Evolutionary conservation across 2,888 invertebrate species (phyloP).

Genomic region (Tiliacea aurago): DNA sequence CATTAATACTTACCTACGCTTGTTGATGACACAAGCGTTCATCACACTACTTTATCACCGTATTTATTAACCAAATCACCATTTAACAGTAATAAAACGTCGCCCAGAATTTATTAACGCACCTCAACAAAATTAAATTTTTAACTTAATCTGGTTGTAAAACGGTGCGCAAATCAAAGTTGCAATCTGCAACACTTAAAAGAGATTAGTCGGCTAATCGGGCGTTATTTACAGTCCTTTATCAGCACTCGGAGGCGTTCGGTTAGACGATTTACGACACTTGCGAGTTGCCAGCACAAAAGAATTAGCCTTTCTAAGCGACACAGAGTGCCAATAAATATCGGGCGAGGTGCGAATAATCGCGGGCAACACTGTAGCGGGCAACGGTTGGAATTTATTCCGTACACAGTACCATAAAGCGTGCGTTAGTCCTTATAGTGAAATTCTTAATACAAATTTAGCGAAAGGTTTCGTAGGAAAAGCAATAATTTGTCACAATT

Average conservation of each 20-base stretch:
- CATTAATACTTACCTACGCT: constrained; percentile 29
- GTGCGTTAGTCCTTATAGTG: constrained; percentile 76
- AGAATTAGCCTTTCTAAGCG: constrained; percentile 86
- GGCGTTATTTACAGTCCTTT: constrained; percentile 87
- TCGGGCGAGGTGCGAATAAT: constrained; percentile 84
- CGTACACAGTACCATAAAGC: constrained; percentile 79
- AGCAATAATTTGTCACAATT: constrained; percentile 90
- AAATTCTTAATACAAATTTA: constrained; percentile 86
- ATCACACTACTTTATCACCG: constrained; percentile 45
- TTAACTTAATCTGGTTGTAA: constrained; percentile 79
- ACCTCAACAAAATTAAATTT: constrained; percentile 63
- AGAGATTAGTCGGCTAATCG: constrained; percentile 85
- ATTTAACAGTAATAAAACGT: constrained; percentile 62
- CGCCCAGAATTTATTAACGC: constrained; percentile 62
- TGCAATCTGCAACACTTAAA: constrained; percentile 82
- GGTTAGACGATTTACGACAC: constrained; percentile 83
- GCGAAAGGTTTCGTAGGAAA: constrained; percentile 89
- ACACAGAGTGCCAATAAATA: constrained; percentile 89
- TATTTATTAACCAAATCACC: constrained; percentile 57
- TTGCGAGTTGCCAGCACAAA: constrained; percentile 81
- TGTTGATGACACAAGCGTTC: constrained; percentile 44
- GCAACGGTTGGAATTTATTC: constrained; percentile 73
- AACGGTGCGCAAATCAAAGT: constrained; percentile 80
- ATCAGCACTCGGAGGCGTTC: constrained; percentile 83
- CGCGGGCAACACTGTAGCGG: constrained; percentile 85